Evolutionary conservation across 2,113 vertebrate genomes (phyloP).

Genomic region (Urocolius indicus): DNA sequence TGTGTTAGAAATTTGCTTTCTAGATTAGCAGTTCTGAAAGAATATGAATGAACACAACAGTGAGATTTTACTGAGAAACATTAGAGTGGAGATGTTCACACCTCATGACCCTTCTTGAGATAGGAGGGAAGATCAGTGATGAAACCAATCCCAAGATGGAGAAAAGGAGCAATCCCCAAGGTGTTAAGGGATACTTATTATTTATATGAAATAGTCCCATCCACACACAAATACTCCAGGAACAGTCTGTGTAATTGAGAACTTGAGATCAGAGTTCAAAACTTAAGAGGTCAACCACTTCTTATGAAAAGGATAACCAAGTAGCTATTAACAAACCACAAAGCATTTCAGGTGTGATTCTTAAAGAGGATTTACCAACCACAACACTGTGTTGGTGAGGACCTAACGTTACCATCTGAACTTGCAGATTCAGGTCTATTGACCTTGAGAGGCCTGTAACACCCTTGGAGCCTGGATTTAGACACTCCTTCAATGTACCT

Average conservation of each 20-base stretch:
- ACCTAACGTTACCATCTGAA: background rate
- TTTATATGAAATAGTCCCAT: background rate
- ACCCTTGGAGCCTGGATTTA: background rate
- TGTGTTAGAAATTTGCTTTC: background rate
- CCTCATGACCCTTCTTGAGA: background rate
- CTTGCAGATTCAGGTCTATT: background rate
- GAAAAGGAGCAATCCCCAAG: background rate
- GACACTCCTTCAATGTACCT: background rate
- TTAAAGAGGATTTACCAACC: background rate
- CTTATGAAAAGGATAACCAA: background rate
- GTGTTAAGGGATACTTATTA: background rate
- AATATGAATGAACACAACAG: background rate
- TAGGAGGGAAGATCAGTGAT: background rate
- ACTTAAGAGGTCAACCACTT: background rate
- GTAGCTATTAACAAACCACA: background rate
- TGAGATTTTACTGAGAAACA: background rate
- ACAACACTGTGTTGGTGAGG: background rate
- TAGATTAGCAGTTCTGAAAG: background rate
- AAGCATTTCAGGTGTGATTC: background rate
- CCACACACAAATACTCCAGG: background rate
- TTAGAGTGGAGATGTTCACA: background rate
- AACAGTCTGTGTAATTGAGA: background rate
- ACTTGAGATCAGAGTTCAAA: background rate
- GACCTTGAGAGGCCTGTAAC: background rate
- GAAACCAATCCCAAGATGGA: fast-evolving